Evolutionary conservation across 2,113 vertebrate genomes (phyloP), one percentile per base, ranked within the genome.

Genomic region (Thalassoma bifasciatum): DNA sequence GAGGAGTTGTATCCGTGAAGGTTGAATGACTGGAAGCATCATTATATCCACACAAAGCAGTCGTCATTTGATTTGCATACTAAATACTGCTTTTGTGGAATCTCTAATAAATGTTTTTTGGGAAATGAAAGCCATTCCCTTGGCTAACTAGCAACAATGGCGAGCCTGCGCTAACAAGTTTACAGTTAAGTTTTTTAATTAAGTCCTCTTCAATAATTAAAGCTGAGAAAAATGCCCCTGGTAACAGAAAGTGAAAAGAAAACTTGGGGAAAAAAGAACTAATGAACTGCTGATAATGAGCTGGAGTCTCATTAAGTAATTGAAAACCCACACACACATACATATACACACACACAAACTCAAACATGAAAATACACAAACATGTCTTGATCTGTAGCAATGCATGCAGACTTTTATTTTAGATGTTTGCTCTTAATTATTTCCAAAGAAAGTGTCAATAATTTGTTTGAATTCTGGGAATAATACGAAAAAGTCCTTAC

Each of bases 281-380:
- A 62, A 77, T 77, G 69, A 71, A 71, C 38, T 52, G 17, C 34
- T 73, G 71, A 40, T 72, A 65, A 78, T 62, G 37, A 79, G 53
- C 38, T 17, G 1, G 5, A 38, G 53, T 38, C 12, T 34, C 22
- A 49, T 56, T 50, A 37, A 19, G 1, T n/a, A 30, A 65, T 40
- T 38, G 47, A 44, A 30, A 19, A 21, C 2, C 24, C 69, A n/a
- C 44, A 59, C 10, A 42, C 30, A 30, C 30, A 4, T 6, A 49
- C 2, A 2, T 2, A 10, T 9, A 57, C 23, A 8, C 37, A 19
- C 21, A 72, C 1, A 47, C 38, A 40, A 13, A 40, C 9, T 5
- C 10, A 40, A 40, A 42, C 11, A 6, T 2, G 14, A 44, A 44
- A 8, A 6, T 8, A 46, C 7, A 17, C 14, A 7, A 46, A 7